Percentiles rank a stretch among this genome's conserved stretches.
Evolutionary conservation across 2,113 vertebrate genomes (phyloP).

Genomic region (Ammodytes dubius): DNA sequence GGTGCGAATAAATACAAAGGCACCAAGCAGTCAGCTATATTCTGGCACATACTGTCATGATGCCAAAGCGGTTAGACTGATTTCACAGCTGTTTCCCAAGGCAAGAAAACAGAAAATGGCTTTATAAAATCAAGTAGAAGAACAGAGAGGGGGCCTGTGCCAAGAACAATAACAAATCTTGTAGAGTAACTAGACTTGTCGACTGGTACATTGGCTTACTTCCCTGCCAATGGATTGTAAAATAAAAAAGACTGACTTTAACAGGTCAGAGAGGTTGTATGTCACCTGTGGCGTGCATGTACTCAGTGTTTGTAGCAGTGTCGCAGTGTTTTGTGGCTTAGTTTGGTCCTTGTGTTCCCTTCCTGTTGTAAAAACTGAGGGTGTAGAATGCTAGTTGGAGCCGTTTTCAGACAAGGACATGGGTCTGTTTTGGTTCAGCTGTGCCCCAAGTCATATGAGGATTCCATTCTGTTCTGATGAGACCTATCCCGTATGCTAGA

Average conservation of each 20-base stretch:
- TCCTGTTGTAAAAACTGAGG: not conserved
- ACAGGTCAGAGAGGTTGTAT: not conserved
- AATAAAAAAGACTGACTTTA: slow-evolving; percentile 8
- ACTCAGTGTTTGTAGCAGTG: not conserved
- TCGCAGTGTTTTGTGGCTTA: not conserved
- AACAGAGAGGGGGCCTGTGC: not conserved
- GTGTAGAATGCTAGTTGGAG: not conserved
- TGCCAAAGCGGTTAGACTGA: slow-evolving; percentile 34
- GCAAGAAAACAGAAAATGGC: slow-evolving; percentile 35
- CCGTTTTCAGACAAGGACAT: slow-evolving; percentile 11
- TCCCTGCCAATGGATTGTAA: not conserved
- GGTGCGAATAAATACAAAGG: slow-evolving; percentile 24
- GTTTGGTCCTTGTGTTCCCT: slow-evolving; percentile 7
- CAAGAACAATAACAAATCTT: slow-evolving; percentile 18
- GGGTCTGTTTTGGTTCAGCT: not conserved
- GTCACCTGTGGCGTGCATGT: not conserved
- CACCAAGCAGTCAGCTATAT: slow-evolving; percentile 26
- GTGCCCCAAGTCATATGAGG: not conserved
- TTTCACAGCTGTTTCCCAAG: slow-evolving; percentile 59
- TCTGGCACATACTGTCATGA: slow-evolving; percentile 20
- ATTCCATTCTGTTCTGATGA: not conserved
- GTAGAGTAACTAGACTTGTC: slow-evolving; percentile 5
- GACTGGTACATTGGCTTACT: not conserved
- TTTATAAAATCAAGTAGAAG: slow-evolving; percentile 45
- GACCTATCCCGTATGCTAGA: not conserved